Evolutionary conservation across 2,888 invertebrate species (phyloP).

Genomic region (Erpobdella octoculata): DNA sequence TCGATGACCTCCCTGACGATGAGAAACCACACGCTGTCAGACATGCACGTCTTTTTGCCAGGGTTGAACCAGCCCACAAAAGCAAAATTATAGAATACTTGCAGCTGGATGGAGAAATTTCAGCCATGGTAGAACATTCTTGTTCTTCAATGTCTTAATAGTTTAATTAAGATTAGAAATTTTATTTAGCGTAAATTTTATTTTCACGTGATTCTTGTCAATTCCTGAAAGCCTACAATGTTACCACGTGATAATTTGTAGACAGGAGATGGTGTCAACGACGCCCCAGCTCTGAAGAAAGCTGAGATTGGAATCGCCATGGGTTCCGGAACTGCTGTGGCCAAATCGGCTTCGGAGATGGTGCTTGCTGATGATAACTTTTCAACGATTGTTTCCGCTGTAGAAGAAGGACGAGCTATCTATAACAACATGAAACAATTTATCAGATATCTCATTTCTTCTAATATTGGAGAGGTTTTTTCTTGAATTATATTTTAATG

Average conservation of each 20-base stretch:
- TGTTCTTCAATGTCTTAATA: no score
- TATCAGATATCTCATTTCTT: conserved; percentile 98
- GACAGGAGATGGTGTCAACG: conserved; percentile 99
- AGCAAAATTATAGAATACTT: conserved; percentile 97
- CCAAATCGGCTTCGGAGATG: conserved; percentile 98
- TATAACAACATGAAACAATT: conserved; percentile 99
- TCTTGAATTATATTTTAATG: background rate
- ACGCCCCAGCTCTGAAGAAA: conserved; percentile 97
- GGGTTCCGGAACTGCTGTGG: conserved; percentile 99
- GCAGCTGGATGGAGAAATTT: conserved; percentile 92
- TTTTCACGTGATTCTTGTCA: no score
- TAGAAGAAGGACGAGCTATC: conserved; percentile 94
- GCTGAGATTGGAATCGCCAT: conserved; percentile 78
- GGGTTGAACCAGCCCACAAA: conserved; percentile 98
- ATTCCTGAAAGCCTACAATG: no score
- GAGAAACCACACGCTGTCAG: conserved; percentile 82
- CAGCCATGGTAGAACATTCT: conserved; percentile 93
- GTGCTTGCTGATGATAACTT: conserved; percentile 99
- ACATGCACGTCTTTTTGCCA: conserved; percentile 82
- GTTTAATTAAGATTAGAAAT: no score
- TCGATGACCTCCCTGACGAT: conserved; percentile 88
- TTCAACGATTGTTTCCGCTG: conserved; percentile 96
- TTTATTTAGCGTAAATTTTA: no score
- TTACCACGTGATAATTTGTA: no score
- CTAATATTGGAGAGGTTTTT: conserved; percentile 86